Conservation (phyloP, 2,797 vertebrate species). For the Orientallactaga sibirica region DNA sequence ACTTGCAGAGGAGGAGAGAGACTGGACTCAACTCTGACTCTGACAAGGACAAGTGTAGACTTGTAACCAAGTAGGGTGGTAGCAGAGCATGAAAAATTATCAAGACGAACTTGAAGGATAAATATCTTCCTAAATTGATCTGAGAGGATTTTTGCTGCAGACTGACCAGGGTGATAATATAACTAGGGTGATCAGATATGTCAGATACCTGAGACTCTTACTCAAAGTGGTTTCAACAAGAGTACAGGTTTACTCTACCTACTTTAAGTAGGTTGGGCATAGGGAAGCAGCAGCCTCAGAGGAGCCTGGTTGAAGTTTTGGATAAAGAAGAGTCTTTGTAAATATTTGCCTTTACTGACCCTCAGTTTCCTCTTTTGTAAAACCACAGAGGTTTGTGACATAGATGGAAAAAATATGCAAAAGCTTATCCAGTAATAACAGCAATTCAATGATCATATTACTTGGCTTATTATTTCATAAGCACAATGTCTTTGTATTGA, state of each 20-base stretch:
- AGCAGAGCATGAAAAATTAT: neutral
- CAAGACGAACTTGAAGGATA: neutral
- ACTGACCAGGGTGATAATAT: neutral
- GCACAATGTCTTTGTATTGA: neutral
- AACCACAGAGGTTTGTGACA: conserved; percentile 5
- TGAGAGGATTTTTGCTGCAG: neutral
- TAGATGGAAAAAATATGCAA: neutral
- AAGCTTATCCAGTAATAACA: neutral
- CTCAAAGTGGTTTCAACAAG: neutral
- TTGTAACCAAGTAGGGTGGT: neutral
- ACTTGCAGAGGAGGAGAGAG: neutral
- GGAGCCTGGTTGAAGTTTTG: neutral
- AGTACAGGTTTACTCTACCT: neutral
- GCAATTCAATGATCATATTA: neutral
- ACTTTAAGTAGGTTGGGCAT: neutral
- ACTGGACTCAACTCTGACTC: neutral
- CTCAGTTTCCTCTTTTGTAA: neutral
- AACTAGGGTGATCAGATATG: neutral
- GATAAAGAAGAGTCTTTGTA: neutral
- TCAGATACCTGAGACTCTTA: neutral
- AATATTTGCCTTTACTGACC: neutral
- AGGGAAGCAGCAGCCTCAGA: neutral
- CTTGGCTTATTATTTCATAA: conserved; percentile 5
- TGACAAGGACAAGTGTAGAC: neutral
- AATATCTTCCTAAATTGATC: neutral